Evolutionary conservation across 2,888 invertebrate genomes (phyloP).

Genomic region (Malthinus flaveolus): DNA sequence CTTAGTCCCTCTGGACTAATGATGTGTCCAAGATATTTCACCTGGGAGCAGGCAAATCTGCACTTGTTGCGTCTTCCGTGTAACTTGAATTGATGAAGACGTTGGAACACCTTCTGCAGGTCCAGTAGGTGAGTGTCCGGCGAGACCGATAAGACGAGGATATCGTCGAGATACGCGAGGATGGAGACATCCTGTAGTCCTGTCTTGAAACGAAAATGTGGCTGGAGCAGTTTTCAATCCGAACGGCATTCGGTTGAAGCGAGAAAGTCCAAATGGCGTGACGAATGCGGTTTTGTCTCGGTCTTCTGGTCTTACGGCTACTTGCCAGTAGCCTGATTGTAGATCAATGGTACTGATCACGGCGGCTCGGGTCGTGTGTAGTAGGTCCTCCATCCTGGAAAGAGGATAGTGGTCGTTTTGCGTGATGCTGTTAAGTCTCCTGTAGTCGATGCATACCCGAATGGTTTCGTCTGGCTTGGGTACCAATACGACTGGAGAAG

Average conservation of each 20-base stretch:
- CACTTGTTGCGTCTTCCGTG: constrained; percentile 34
- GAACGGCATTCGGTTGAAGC: constrained; percentile 34
- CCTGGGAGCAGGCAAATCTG: constrained; percentile 22
- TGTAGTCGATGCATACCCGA: constrained; percentile 5
- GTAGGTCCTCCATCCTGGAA: too few relatives aligned
- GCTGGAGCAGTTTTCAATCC: constrained; percentile 36
- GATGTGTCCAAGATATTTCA: constrained; percentile 33
- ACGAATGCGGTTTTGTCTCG: too few relatives aligned
- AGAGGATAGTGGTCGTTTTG: too few relatives aligned
- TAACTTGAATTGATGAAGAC: constrained; percentile 28
- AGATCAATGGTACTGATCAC: too few relatives aligned
- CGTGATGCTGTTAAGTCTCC: not conserved
- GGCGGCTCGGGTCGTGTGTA: too few relatives aligned
- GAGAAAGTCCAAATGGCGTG: constrained; percentile 46
- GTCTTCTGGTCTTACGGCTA: too few relatives aligned
- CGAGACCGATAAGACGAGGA: constrained; percentile 32
- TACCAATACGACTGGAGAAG: constrained; percentile 2
- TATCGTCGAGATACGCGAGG: constrained; percentile 39
- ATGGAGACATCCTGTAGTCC: constrained; percentile 18
- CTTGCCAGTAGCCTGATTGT: too few relatives aligned
- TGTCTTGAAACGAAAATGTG: constrained; percentile 33
- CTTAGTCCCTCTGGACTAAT: constrained; percentile 18
- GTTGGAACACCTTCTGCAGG: constrained; percentile 28
- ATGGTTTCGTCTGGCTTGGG: not conserved
- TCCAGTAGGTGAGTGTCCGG: constrained; percentile 35